Conservation (phyloP, 2,113 vertebrate species). For the Hypanus sabinus region DNA sequence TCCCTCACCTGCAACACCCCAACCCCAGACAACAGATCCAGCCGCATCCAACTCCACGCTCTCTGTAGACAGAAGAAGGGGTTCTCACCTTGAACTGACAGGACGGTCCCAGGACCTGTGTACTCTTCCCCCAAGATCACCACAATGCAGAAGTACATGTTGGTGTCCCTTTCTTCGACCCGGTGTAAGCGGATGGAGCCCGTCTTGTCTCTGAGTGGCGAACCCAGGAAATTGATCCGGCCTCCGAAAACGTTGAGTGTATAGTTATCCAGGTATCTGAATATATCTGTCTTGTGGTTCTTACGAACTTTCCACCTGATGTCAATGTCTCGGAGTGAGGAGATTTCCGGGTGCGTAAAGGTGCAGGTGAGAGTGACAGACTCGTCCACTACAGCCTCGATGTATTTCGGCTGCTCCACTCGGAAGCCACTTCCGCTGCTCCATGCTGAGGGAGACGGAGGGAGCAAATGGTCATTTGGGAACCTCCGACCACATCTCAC, state of each 20-base stretch:
- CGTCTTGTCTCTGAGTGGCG: neutral
- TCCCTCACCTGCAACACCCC: no score
- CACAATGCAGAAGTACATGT: conserved; percentile 37
- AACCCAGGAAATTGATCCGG: conserved; percentile 34
- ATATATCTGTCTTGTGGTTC: neutral
- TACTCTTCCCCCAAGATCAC: no score
- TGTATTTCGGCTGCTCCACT: neutral
- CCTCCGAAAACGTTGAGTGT: neutral
- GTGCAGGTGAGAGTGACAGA: conserved; percentile 37
- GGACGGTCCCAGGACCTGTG: no score
- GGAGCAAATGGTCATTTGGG: neutral
- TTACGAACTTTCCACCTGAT: conserved; percentile 30
- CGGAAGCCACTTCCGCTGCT: rapidly evolving
- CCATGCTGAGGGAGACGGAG: neutral
- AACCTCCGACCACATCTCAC: neutral
- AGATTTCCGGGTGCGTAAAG: conserved; percentile 4
- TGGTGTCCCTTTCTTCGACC: neutral
- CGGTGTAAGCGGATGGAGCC: conserved; percentile 32
- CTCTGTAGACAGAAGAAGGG: no score
- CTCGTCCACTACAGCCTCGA: neutral
- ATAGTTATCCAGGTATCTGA: neutral
- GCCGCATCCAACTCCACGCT: no score
- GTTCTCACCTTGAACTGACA: no score
- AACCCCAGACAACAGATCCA: no score
- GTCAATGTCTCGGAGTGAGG: neutral